phyloP scores from a whole-genome alignment of 2,888 invertebrate species.

The Chymomyza procnemis region DNA sequence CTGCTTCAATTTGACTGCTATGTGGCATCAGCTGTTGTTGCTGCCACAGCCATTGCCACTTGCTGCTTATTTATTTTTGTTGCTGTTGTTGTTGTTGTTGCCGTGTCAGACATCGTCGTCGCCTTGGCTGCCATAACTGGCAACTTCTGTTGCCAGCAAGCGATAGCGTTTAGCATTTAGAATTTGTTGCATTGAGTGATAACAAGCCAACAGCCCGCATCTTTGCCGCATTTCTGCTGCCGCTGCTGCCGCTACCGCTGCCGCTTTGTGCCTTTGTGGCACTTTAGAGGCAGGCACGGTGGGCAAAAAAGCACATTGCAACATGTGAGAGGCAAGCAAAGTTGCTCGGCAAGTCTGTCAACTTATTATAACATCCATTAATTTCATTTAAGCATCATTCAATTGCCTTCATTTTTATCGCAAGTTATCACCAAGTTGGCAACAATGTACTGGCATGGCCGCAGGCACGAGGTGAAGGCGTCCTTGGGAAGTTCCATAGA shows the following conservation, averaged over 20 bases:
- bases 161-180: background rate
- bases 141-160: constrained; percentile 1
- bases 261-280: background rate
- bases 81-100: constrained; percentile 6
- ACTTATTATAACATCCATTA: constrained; percentile 75
- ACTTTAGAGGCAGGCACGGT: background rate
- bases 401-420: constrained; percentile 72
- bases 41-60: too few species aligned
- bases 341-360: constrained; percentile 53
- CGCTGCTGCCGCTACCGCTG: background rate
- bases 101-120: constrained; percentile 4
- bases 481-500: background rate
- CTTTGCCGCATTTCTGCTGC: background rate
- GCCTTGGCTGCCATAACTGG: background rate
- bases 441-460: constrained; percentile 31
- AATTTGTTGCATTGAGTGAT: constrained; percentile 1
- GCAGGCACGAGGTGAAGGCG: constrained; percentile 1
- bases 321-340: background rate
- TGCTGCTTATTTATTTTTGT: background rate
- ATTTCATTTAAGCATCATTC: constrained; percentile 75
- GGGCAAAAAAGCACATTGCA: too few species aligned
- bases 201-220: background rate
- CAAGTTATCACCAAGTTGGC: constrained; percentile 63
- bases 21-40: background rate
- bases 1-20: constrained; percentile 24